Percentiles rank a stretch among this genome's conserved stretches.
Conservation (phyloP, 2,888 invertebrate genomes). For the Drosophila dives region DNA sequence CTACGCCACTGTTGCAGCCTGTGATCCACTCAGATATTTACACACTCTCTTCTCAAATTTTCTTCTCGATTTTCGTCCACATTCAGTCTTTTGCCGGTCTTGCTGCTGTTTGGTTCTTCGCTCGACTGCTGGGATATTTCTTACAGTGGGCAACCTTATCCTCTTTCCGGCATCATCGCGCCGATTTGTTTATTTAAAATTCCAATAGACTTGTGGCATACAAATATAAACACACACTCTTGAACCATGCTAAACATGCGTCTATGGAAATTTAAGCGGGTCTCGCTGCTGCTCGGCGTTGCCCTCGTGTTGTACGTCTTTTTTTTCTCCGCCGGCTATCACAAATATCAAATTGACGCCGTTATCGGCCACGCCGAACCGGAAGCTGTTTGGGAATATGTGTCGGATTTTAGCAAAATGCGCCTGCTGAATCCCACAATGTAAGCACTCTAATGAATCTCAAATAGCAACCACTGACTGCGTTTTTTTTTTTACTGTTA, state of each 20-base stretch:
- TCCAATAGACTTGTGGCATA: slow-evolving; percentile 24
- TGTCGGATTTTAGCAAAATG: slow-evolving; percentile 91
- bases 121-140: slow-evolving; percentile 21
- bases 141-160: slow-evolving; percentile 12
- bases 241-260: slow-evolving; percentile 66
- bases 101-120: slow-evolving; percentile 41
- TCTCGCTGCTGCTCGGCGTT: slow-evolving; percentile 49
- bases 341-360: slow-evolving; percentile 85
- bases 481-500: not conserved
- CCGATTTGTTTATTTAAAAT: slow-evolving; percentile 68
- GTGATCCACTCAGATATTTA: slow-evolving; percentile 24
- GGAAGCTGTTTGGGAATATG: slow-evolving; percentile 89
- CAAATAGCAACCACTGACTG: slow-evolving; percentile 1
- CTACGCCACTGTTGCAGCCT: slow-evolving; percentile 42
- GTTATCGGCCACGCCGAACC: slow-evolving; percentile 87
- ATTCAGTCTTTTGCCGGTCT: slow-evolving; percentile 44
- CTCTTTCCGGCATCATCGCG: not conserved
- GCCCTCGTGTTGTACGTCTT: slow-evolving; percentile 70
- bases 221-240: slow-evolving; percentile 27
- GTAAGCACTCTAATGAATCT: slow-evolving; percentile 86
- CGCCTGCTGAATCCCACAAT: slow-evolving; percentile 89
- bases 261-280: slow-evolving; percentile 72
- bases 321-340: slow-evolving; percentile 79
- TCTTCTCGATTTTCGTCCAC: slow-evolving; percentile 15
- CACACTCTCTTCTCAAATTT: slow-evolving; percentile 13